Percentiles rank a stretch among this genome's conserved stretches.
phyloP scores from a whole-genome alignment of 2,113 vertebrate genomes.

The Coryphaenoides rupestris region DNA sequence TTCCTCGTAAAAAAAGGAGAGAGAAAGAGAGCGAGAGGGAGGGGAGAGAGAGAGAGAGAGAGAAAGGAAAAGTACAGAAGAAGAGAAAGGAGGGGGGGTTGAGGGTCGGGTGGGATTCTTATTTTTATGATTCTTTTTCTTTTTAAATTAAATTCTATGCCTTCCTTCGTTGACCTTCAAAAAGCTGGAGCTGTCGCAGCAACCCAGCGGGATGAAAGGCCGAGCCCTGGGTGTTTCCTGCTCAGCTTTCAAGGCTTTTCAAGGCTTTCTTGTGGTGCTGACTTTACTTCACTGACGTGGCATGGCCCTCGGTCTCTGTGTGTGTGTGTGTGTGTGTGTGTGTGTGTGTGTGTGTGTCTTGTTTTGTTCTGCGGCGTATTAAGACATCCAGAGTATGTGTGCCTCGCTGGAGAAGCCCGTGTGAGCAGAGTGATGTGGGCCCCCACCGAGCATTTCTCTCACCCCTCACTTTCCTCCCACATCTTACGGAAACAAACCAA shows the following conservation, averaged over 20 bases:
- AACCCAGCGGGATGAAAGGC: constrained; percentile 64
- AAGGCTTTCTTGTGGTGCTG: constrained; percentile 58
- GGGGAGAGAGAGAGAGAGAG: constrained; percentile 23
- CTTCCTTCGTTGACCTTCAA: constrained; percentile 57
- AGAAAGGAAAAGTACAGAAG: constrained; percentile 14
- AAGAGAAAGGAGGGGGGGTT: constrained; percentile 31
- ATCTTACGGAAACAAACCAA: too few species aligned
- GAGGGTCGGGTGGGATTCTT: constrained; percentile 58
- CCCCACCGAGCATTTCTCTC: too few species aligned
- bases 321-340: constrained; percentile 30
- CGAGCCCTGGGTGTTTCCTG: constrained; percentile 39
- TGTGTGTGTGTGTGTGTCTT: constrained; percentile 24
- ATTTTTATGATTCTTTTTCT: too few species aligned
- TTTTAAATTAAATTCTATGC: too few species aligned
- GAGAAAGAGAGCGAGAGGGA: constrained; percentile 23
- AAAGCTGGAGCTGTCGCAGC: constrained; percentile 47
- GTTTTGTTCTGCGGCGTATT: background rate
- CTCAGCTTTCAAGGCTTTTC: constrained; percentile 32
- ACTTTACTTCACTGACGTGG: constrained; percentile 40
- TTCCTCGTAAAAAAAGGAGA: constrained; percentile 56
- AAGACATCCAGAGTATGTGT: background rate
- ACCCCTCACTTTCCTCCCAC: too few species aligned
- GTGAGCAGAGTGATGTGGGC: too few species aligned
- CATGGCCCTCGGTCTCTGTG: too few species aligned
- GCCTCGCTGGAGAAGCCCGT: too few species aligned